phyloP scores from a whole-genome alignment of 2,888 invertebrate species.

The Ectobius pallidus region DNA sequence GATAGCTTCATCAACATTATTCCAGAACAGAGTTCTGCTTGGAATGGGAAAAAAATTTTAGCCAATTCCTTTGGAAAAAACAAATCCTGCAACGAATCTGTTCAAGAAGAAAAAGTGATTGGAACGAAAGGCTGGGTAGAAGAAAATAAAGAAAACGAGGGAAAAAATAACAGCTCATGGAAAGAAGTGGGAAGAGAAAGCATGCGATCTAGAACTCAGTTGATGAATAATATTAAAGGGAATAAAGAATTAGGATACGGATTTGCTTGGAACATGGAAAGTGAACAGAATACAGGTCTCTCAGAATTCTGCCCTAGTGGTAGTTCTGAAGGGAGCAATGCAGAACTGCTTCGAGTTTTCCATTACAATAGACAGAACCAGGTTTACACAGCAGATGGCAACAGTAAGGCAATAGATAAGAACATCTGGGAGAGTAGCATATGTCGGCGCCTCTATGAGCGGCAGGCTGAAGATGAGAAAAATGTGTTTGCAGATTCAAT shows the following conservation, averaged over 20 bases:
- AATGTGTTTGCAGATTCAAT: neutral
- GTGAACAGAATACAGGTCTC: constrained; percentile 50
- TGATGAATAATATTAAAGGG: constrained; percentile 38
- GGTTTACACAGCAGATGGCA: neutral
- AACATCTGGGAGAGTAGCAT: neutral
- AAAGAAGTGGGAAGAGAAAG: constrained; percentile 25
- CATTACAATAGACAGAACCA: constrained; percentile 26
- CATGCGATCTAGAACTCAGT: constrained; percentile 27
- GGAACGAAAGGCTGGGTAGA: neutral
- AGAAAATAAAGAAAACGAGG: constrained; percentile 29
- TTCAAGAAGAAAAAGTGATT: neutral
- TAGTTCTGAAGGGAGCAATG: constrained; percentile 20
- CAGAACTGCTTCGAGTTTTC: constrained; percentile 4
- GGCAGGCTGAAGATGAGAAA: constrained; percentile 23
- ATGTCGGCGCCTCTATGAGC: constrained; percentile 37
- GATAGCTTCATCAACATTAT: neutral
- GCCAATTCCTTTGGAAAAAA: constrained; percentile 32
- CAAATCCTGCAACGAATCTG: neutral
- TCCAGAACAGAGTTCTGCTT: constrained; percentile 28
- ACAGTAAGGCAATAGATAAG: neutral
- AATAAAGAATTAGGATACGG: constrained; percentile 52
- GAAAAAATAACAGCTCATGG: constrained; percentile 24
- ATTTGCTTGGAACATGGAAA: constrained; percentile 53
- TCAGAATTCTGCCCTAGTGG: constrained; percentile 19
- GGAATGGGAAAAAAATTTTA: constrained; percentile 31